Base-by-base conservation (phyloP, 2,888 invertebrate species). In the Brenthis ino region DNA sequence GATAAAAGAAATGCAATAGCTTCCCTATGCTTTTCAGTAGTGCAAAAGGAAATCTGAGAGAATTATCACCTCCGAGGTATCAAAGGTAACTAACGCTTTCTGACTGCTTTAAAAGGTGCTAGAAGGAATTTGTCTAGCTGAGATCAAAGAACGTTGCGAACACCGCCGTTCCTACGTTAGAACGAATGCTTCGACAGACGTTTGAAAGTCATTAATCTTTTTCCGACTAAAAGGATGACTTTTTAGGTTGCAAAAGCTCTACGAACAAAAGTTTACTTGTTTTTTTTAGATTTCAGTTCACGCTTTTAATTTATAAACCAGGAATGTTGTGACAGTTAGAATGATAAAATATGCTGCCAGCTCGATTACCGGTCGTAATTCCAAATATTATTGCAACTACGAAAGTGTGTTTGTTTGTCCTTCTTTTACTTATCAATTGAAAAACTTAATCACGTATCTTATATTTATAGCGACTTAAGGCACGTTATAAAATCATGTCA, bases 61-160 rank as follows among this genome's bases (percentile, higher is more conserved):
- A 13, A 54, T 33, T 54, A 16, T 53, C 63, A 54, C 53, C 53
- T 43, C 37, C 13, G 63, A 50, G 13, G 33, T 16, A 50, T 53
- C 51, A 53, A 53, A 53, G 53, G 58, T 60, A 60, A 60, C 58
- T 48, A 60, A 60, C 50, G 60, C 60, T 60, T 16, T 11, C 51
- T 16, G 14, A 53, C 51, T 53, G 8, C 53, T 54, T 53, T 53
- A 33, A 54, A 53, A 20, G 63, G 53, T 20, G 63, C 24, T 43
- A 14, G 37, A 43, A 63, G 53, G 43, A 63, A 63, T 63, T 63
- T 63, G 53, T 63, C 63, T 63, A 63, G 13, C 63, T 37, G 54
- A 54, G 63, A 63, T 63, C 53, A 28, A 50, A 53, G 51, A 16
- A 48, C 37, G 37, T 37, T 33, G 56, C 37, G 57, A 37, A 33